Evolutionary conservation across 2,113 vertebrate species (phyloP), one percentile per base, ranked within the genome.

Genomic region (Seriola dumerili): DNA sequence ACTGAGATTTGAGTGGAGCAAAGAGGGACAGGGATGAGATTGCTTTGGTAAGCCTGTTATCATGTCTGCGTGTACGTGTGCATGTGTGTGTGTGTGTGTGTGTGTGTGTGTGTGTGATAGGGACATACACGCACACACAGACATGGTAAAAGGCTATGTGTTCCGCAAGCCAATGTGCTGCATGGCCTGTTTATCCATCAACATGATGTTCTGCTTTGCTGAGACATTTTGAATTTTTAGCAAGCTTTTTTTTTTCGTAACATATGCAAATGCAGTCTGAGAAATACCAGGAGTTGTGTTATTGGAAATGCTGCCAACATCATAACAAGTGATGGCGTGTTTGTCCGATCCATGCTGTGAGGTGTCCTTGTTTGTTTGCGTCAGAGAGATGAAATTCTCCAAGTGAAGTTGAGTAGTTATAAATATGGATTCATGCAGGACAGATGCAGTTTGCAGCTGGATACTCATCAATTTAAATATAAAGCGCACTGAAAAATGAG

Each of bases 1-100:
- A 34, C 40, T 0, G 0, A 64, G 58, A 67, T 68, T 78, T 71
- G 42, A 78, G 57, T 38, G 57, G 71, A 23, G 69, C 62, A 83
- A 54, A 78, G 65, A 71, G n/a, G 74, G 58, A 71, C 46, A 46
- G 36, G 83, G 48, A 85, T 64, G 76, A 78, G 76, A 87, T 80
- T 80, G 74, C 80, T 84, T 82, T 74, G 64, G 65, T 83, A 85
- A 90, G 78, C 83, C 68, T 80, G 68, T 83, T 84, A 74, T 11
- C 4, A 23, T 59, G 59, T 73, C 9, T 75, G 32, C 38, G 52
- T 40, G 64, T 62, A 57, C 61, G 48, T 65, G 73, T 46, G 74
- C 66, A 38, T 78, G 64, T 46, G 38, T 68, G 73, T 46, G 74
- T 66, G 63, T 69, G 64, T 34, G 38, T 58, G 12, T 16, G 50